Evolutionary conservation across 2,888 invertebrate species (phyloP).

Genomic region (Limenitis arthemis): DNA sequence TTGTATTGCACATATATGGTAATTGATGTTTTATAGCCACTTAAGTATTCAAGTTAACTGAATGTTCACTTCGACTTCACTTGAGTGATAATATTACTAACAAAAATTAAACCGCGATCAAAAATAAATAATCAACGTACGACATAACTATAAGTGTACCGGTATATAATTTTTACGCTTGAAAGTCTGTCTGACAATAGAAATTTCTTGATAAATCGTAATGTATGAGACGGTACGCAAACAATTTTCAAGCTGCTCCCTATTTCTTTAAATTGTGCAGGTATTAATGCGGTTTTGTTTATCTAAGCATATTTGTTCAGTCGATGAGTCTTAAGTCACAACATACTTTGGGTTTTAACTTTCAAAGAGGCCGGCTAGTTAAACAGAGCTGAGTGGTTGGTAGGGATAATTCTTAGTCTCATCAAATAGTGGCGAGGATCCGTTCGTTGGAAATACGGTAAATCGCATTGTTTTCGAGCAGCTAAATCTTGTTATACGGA

Average conservation of each 20-base stretch:
- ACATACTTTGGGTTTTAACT: constrained; percentile 71
- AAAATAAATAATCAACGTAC: no score
- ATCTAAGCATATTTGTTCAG: constrained; percentile 52
- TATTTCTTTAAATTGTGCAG: constrained; percentile 64
- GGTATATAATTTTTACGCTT: no score
- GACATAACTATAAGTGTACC: no score
- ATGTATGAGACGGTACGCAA: constrained; percentile 47
- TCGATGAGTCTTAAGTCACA: constrained; percentile 64
- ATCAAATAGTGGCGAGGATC: constrained; percentile 48
- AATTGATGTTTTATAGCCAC: not conserved
- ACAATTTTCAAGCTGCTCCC: constrained; percentile 58
- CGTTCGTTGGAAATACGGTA: constrained; percentile 51
- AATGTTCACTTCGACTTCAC: not conserved
- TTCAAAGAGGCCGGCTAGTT: constrained; percentile 65
- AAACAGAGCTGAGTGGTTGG: constrained; percentile 58
- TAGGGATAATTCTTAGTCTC: constrained; percentile 53
- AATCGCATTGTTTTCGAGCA: constrained; percentile 49
- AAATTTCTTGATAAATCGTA: constrained; percentile 28
- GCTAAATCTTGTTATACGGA: constrained; percentile 25
- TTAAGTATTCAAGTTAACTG: not conserved
- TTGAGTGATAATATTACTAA: not conserved
- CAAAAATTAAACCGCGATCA: no score
- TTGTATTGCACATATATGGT: constrained; percentile 4
- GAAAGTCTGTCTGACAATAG: not conserved
- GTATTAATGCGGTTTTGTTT: constrained; percentile 61